A percentile compares a stretch with the other conserved stretches of the same genome.
These are phyloP conservation scores for Atractosteus spatula DNA, from an alignment of 2,113 vertebrate genomes.

Conservation along the genomic window DNA sequence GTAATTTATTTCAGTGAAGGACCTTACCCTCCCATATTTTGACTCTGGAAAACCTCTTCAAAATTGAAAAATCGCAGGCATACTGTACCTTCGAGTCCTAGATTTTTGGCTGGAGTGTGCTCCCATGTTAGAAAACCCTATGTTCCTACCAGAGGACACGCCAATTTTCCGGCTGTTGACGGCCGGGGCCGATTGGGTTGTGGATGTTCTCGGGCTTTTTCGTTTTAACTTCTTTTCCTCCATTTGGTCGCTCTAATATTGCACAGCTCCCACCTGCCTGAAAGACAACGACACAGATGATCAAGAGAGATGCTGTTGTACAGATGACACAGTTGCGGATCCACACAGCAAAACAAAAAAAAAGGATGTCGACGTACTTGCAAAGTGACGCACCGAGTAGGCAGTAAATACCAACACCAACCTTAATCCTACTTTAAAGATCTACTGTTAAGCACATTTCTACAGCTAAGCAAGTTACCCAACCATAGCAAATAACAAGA, in stretches of 20 bases:
- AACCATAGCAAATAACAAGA: no score
- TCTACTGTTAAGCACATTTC: no score
- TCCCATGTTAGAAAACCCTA: conserved; percentile 68
- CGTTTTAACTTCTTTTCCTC: conserved; percentile 90
- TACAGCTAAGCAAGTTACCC: no score
- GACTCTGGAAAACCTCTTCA: not conserved
- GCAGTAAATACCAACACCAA: no score
- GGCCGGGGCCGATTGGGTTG: conserved; percentile 64
- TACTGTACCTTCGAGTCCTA: conserved; percentile 76
- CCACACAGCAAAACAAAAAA: no score
- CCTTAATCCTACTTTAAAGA: no score
- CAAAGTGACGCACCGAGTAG: no score
- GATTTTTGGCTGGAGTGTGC: conserved; percentile 75
- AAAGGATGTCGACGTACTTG: no score
- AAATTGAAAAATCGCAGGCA: not conserved
- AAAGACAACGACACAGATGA: no score
- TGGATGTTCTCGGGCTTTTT: conserved; percentile 81
- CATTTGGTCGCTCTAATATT: conserved; percentile 62
- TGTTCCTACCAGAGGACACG: conserved; percentile 70
- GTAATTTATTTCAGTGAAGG: not conserved
- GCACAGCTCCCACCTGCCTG: not conserved
- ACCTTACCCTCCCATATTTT: no score
- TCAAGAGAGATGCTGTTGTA: no score
- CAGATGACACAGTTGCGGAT: no score
- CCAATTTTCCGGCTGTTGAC: conserved; percentile 67